Percentiles rank a stretch among this genome's conserved stretches.
Conservation (phyloP, 1,140 invertebrate genomes). For the Trichonephila clavata region DNA sequence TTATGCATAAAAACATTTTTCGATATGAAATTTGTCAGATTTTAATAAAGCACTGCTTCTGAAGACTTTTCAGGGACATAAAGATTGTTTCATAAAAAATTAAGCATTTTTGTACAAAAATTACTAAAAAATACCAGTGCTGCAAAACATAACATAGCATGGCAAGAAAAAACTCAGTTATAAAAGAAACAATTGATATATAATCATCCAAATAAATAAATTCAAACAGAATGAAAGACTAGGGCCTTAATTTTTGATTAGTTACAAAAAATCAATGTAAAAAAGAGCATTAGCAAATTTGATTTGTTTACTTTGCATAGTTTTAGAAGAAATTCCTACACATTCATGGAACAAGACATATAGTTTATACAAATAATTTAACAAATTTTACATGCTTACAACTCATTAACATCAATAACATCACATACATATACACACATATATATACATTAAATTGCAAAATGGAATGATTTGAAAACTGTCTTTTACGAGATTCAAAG, state of each 20-base stretch:
- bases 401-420: slow-evolving; percentile 2
- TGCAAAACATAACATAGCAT: neutral
- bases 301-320: neutral
- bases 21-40: too few relatives aligned
- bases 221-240: neutral
- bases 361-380: slow-evolving; percentile 58
- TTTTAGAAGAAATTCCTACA: neutral
- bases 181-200: neutral
- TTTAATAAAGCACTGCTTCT: too few relatives aligned
- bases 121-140: neutral
- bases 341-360: neutral
- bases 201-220: neutral
- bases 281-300: neutral
- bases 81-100: too few relatives aligned
- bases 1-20: too few relatives aligned
- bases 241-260: neutral
- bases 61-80: too few relatives aligned
- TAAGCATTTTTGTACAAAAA: neutral
- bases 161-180: neutral
- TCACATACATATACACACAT: neutral
- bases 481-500: neutral
- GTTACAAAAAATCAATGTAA: neutral
- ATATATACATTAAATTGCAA: slow-evolving; percentile 42
- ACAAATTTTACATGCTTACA: slow-evolving; percentile 45
- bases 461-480: slow-evolving; percentile 33